Base-by-base conservation (phyloP, 64 coral and sea anemone species). In the Porites lutea region DNA sequence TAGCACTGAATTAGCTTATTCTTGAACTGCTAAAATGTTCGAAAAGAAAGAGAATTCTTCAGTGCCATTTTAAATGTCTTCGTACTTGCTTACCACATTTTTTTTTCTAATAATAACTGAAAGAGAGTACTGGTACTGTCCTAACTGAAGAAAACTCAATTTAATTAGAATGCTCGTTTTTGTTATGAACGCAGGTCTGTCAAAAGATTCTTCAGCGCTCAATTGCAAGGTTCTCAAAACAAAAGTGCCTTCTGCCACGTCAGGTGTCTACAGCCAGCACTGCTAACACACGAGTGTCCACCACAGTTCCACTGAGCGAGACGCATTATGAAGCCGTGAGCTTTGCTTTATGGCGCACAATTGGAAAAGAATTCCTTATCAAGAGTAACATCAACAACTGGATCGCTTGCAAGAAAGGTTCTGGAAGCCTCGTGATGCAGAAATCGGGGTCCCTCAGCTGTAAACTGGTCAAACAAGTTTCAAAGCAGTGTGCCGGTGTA, bases 311-410 rank as follows among this genome's bases (percentile, higher is more conserved):
- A 13, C 45, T 71, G 49, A 74, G 43, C 85, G 85, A 88, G 63
- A 48, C 57, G 52, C 46, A 74, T 19, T 62, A 54, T 8, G 85
- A 61, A 14, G 62, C 85, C 46, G 73, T 88, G 65, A 15, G 11
- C 15, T 74, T 88, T 88, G 37, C 46, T 16, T 22, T 88, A 4
- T 88, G 85, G 85, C 63, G 19, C 45, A 74, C 48, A 0, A 88
- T 88, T 59, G 87, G 87, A 9, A 89, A 52, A 43, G 87, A 89
- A 11, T 52, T 81, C 6, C 77, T 90, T 37, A 81, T 90, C 48
- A 90, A 90, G 57, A 27, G 20, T 14, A 73, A 73, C 70, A 73
- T 73, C 70, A 73, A 73, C 45, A 73, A 73, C 70, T 73, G 75
- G 88, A 45, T 90, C 2, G 3, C 60, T 15, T 90, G 88, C 52